A percentile compares a stretch with the other conserved stretches of the same genome.
These are phyloP conservation scores for Sebastes minor DNA, from an alignment of 2,797 vertebrate species.

Conservation along the genomic window DNA sequence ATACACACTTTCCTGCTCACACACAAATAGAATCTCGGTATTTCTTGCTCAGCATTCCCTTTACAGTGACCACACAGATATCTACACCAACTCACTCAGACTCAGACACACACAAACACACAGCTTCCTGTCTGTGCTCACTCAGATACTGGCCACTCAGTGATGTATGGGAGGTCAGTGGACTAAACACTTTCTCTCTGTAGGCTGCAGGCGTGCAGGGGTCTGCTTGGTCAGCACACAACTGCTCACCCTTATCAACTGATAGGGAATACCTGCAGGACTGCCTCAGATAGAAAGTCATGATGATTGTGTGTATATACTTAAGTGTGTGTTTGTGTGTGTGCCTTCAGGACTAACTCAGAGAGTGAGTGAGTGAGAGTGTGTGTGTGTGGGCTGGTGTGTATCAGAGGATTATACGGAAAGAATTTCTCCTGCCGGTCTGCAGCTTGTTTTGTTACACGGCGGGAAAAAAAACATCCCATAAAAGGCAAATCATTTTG, in stretches of 20 bases:
- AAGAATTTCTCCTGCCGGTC: background rate
- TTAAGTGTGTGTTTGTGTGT: constrained; percentile 17
- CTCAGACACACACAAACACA: background rate
- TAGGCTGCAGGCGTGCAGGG: constrained; percentile 18
- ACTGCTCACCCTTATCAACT: constrained; percentile 48
- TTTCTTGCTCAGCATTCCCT: constrained; percentile 14
- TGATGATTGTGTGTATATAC: background rate
- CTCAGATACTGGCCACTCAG: constrained; percentile 31
- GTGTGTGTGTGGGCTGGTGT: constrained; percentile 7
- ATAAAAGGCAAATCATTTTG: constrained; percentile 20
- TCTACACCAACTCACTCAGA: constrained; percentile 4
- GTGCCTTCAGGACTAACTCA: constrained; percentile 18
- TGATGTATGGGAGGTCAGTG: constrained; percentile 50
- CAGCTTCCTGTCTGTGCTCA: constrained; percentile 10
- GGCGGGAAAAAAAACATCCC: background rate
- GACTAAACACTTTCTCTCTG: constrained; percentile 37
- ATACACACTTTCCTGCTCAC: background rate
- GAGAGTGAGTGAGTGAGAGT: background rate
- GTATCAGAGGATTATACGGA: constrained; percentile 15
- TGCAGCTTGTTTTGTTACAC: constrained; percentile 20
- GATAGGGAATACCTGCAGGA: constrained; percentile 50
- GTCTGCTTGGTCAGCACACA: constrained; percentile 60
- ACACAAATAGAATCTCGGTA: constrained; percentile 2
- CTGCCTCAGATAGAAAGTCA: constrained; percentile 13
- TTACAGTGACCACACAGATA: constrained; percentile 13